These are phyloP conservation scores for Drosophila atroscutellata DNA, from an alignment of 2,888 invertebrate genomes.

Conservation along the genomic window DNA sequence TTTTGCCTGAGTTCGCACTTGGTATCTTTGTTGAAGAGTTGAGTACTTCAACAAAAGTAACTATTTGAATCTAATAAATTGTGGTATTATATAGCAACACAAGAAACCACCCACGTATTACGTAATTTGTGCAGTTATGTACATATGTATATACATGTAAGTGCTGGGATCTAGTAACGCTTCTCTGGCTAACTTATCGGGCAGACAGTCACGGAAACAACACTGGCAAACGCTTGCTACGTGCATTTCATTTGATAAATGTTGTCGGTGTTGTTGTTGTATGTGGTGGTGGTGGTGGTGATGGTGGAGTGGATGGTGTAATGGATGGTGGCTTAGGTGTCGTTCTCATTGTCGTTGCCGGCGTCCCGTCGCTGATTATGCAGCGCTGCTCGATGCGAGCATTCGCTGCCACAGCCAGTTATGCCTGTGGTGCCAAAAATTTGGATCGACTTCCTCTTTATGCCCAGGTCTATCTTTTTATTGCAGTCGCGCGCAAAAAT, in stretches of 20 bases:
- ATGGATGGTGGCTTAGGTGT: slow-evolving; percentile 10
- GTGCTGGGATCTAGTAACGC: slow-evolving; percentile 18
- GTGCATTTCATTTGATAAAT: slow-evolving; percentile 79
- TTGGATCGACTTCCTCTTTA: slow-evolving; percentile 63
- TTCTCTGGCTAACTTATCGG: slow-evolving; percentile 53
- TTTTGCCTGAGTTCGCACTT: too few relatives aligned
- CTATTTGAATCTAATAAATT: neutral
- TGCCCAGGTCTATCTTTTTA: slow-evolving; percentile 67
- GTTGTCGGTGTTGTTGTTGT: slow-evolving; percentile 53
- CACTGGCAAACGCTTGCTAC: slow-evolving; percentile 73
- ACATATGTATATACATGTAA: neutral
- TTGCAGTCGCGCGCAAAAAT: slow-evolving; percentile 68
- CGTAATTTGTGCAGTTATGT: neutral
- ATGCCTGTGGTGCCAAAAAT: slow-evolving; percentile 62
- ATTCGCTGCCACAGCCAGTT: slow-evolving; percentile 37
- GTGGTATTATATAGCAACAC: neutral
- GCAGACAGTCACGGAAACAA: slow-evolving; percentile 57
- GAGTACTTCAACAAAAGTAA: neutral
- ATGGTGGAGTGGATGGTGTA: neutral
- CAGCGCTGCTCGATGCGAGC: slow-evolving; percentile 48
- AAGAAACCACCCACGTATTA: slow-evolving; percentile 29
- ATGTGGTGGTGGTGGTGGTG: neutral
- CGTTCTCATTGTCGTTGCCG: slow-evolving; percentile 35
- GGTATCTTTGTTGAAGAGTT: too few relatives aligned
- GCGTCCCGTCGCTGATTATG: slow-evolving; percentile 66